Conservation (phyloP, 2,797 vertebrate genomes). For the Aplochiton taeniatus region DNA sequence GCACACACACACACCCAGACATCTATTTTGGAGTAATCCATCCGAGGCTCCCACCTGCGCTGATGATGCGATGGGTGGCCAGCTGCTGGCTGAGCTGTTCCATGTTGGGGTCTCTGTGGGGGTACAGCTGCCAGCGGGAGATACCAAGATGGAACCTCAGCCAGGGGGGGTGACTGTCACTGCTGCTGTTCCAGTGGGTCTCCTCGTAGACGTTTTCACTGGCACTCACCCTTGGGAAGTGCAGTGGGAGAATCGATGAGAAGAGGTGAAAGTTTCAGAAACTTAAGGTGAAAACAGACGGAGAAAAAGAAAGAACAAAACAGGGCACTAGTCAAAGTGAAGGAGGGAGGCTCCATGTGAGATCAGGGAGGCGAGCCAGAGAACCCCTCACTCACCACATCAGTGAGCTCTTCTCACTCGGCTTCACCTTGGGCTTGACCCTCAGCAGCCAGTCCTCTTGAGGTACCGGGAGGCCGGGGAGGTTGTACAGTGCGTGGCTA, state of each 20-base stretch:
- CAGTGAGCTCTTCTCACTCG: conserved; percentile 56
- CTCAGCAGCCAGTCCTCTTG: conserved; percentile 80
- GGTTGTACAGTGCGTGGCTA: conserved; percentile 78
- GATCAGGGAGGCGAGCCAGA: background rate
- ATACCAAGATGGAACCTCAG: conserved; percentile 81
- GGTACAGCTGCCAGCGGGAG: conserved; percentile 80
- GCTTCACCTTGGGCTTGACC: conserved; percentile 67
- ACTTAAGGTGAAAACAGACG: background rate
- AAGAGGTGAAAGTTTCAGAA: background rate
- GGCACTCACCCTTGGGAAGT: conserved; percentile 61
- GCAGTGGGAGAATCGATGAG: too few species aligned
- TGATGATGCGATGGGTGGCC: conserved; percentile 68
- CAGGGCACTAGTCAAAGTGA: background rate
- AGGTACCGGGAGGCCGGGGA: conserved; percentile 42
- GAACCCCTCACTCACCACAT: conserved; percentile 75
- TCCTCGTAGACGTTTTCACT: conserved; percentile 55
- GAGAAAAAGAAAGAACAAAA: background rate
- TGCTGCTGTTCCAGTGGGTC: conserved; percentile 60
- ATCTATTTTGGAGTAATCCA: background rate
- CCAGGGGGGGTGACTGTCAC: conserved; percentile 72
- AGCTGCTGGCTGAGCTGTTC: conserved; percentile 66
- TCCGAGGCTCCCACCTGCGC: conserved; percentile 63
- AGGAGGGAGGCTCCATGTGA: background rate
- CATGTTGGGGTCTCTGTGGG: conserved; percentile 71
- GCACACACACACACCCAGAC: background rate